These are phyloP conservation scores for Pseudorasbora parva DNA, from an alignment of 2,113 vertebrate genomes.

Conservation along the genomic window DNA sequence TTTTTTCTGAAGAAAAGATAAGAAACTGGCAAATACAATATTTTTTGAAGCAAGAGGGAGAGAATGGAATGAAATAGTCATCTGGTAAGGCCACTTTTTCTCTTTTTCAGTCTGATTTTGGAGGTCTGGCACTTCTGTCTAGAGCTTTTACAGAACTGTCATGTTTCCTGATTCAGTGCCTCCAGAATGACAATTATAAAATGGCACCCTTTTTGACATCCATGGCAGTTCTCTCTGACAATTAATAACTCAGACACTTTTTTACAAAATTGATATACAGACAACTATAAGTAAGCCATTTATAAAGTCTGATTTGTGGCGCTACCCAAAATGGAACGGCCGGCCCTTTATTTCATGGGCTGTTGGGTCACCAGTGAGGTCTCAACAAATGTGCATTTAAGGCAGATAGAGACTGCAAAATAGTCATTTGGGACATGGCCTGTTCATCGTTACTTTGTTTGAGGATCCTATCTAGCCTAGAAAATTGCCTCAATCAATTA, in stretches of 20 bases:
- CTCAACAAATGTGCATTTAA: neutral
- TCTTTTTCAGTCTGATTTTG: neutral
- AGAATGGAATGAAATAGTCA: neutral
- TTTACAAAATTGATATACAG: neutral
- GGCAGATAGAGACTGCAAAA: neutral
- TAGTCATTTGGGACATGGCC: neutral
- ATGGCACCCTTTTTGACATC: slow-evolving; percentile 1
- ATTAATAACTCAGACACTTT: neutral
- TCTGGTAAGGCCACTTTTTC: neutral
- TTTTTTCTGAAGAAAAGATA: slow-evolving; percentile 11
- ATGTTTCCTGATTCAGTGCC: neutral
- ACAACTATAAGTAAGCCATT: neutral
- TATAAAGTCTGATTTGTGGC: neutral
- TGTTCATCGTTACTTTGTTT: neutral
- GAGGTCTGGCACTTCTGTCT: slow-evolving; percentile 19
- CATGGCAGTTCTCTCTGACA: neutral
- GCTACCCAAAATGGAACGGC: neutral
- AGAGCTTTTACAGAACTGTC: neutral
- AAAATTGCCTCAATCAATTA: neutral
- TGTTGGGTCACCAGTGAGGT: neutral
- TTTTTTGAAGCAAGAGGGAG: neutral
- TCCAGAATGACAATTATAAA: neutral
- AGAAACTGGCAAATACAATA: neutral
- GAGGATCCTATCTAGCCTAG: neutral
- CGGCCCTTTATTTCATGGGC: neutral